Evolutionary conservation across 2,797 vertebrate species (phyloP), one percentile per base, ranked within the genome.

Genomic region (Rhabdomys pumilio): DNA sequence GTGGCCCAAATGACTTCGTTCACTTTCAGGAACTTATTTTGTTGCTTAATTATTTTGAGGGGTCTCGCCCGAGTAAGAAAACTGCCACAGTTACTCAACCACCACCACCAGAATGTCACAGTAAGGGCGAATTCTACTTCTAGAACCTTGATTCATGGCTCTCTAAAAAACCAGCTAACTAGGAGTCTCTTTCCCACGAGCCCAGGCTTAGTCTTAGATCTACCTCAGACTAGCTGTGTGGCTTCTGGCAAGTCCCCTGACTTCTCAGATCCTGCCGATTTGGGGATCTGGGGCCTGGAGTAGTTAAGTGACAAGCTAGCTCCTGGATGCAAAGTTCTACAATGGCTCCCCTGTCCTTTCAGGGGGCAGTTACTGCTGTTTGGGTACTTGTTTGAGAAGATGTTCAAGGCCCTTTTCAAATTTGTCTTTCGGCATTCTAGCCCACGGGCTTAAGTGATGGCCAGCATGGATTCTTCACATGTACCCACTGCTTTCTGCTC

Each of bases 401-500:
- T 93, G 72, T 38, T 26, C 67, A 84, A 89, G 53, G 0, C 20
- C 38, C 57, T 97, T 94, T 67, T 41, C 97, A 96, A 97, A 75
- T 83, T 61, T n/a, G 57, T 93, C 80, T 97, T 89, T 96, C 59
- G 20, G 92, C 95, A 50, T 94, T 96, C 94, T 29, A 89, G 80
- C 85, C 96, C 97, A 95, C 82, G 57, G 69, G 41, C 90, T 95
- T 81, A 96, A 96, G 96, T 95, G 98, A 96, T 92, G 97, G 96
- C 95, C 83, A 93, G 92, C 79, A 97, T 98, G 96, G 8, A 38
- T 90, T 96, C 89, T 97, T 96, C 82, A 80, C 97, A 50, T 97
- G 95, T 96, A 65, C 96, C 57, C 94, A 97, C 96, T 96, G 97
- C 98, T 98, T 96, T 97, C 90, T 86, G 96, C 96, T 98, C 97